Evolutionary conservation across 1,140 invertebrate species (phyloP).

Genomic region (Ips typographus): DNA sequence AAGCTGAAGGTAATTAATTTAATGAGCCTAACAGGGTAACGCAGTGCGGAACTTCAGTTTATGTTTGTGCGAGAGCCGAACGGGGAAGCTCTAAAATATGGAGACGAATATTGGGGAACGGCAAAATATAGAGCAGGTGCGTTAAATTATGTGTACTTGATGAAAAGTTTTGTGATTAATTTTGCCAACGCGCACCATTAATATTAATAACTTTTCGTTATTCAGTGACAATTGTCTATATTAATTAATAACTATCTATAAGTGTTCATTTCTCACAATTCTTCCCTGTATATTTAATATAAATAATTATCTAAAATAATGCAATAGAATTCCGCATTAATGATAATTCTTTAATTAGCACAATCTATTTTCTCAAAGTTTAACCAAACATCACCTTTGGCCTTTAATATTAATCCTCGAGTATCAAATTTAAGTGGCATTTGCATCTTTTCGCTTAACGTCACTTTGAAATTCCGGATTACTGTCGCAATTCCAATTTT

Average conservation of each 20-base stretch:
- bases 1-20: neutral
- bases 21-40: neutral
- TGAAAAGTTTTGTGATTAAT: slow-evolving; percentile 7
- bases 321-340: too few relatives aligned
- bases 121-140: slow-evolving; percentile 2
- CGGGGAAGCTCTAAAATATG: slow-evolving; percentile 8
- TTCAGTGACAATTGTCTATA: too few relatives aligned
- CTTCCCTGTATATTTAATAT: too few relatives aligned
- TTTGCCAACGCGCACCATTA: neutral
- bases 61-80: neutral
- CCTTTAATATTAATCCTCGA: slow-evolving; percentile 50
- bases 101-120: slow-evolving; percentile 2
- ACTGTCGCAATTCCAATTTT: slow-evolving; percentile 48
- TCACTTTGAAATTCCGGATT: slow-evolving; percentile 45
- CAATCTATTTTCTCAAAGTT: slow-evolving; percentile 48
- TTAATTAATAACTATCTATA: too few relatives aligned
- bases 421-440: slow-evolving; percentile 44
- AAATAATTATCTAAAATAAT: too few relatives aligned
- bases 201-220: neutral
- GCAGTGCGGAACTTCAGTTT: slow-evolving; percentile 2
- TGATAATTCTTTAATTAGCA: too few relatives aligned
- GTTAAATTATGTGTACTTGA: slow-evolving; percentile 3
- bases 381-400: slow-evolving; percentile 51
- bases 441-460: slow-evolving; percentile 41
- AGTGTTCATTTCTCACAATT: too few relatives aligned